These are phyloP conservation scores for Shargacucullia verbasci DNA, from an alignment of 2,888 invertebrate genomes.

Conservation along the genomic window DNA sequence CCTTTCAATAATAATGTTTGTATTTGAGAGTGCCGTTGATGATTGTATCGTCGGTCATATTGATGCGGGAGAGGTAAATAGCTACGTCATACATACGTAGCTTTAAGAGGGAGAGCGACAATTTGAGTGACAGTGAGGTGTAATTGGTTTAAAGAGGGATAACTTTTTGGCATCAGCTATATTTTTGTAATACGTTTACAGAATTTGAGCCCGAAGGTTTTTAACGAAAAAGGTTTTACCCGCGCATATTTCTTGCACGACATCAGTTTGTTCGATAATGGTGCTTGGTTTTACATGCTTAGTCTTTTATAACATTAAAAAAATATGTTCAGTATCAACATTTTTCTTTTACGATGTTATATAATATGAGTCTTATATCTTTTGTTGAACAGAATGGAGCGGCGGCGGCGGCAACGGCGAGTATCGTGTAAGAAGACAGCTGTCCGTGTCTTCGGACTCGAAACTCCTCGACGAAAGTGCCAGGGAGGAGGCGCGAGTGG, in stretches of 20 bases:
- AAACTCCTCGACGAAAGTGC: slow-evolving; percentile 97
- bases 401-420: slow-evolving; percentile 91
- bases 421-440: slow-evolving; percentile 95
- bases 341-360: too few relatives aligned
- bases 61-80: slow-evolving; percentile 51
- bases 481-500: slow-evolving; percentile 96
- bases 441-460: slow-evolving; percentile 97
- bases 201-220: slow-evolving; percentile 14
- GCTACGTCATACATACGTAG: slow-evolving; percentile 51
- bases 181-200: slow-evolving; percentile 14
- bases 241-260: slow-evolving; percentile 12
- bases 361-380: slow-evolving; percentile 14
- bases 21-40: slow-evolving; percentile 64
- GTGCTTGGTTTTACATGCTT: background rate
- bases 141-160: slow-evolving; percentile 30
- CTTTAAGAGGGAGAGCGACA: slow-evolving; percentile 38
- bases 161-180: slow-evolving; percentile 23
- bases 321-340: background rate
- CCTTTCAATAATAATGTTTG: slow-evolving; percentile 72
- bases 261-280: slow-evolving; percentile 10
- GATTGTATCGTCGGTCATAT: slow-evolving; percentile 60
- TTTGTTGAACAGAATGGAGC: slow-evolving; percentile 92
- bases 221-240: slow-evolving; percentile 9
- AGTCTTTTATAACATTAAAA: background rate
- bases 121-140: slow-evolving; percentile 41